Conservation (phyloP, 2,888 invertebrate genomes). For the Habrosyne pyritoides region DNA sequence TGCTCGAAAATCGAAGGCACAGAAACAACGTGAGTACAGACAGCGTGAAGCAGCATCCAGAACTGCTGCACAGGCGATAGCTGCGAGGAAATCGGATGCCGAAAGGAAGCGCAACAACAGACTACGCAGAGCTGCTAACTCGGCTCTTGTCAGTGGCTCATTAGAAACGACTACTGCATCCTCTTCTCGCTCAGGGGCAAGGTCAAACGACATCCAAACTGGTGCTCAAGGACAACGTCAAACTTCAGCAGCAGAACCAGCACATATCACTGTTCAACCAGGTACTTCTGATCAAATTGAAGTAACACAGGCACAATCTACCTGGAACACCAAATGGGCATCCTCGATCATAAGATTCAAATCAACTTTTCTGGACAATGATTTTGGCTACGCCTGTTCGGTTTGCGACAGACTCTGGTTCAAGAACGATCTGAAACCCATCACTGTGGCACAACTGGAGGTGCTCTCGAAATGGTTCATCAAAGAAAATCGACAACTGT, state of each 20-base stretch:
- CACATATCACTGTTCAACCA: slow-evolving; percentile 17
- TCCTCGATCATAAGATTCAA: slow-evolving; percentile 40
- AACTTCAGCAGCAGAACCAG: slow-evolving; percentile 22
- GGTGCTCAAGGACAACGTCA: slow-evolving; percentile 21
- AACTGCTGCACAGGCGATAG: slow-evolving; percentile 30
- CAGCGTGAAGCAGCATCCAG: slow-evolving; percentile 25
- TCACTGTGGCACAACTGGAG: slow-evolving; percentile 44
- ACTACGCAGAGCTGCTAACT: slow-evolving; percentile 28
- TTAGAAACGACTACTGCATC: slow-evolving; percentile 22
- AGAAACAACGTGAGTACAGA: slow-evolving; percentile 29
- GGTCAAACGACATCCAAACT: slow-evolving; percentile 19
- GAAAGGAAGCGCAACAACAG: slow-evolving; percentile 33
- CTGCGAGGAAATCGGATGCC: slow-evolving; percentile 30
- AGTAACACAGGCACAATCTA: slow-evolving; percentile 31
- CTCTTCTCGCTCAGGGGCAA: slow-evolving; percentile 22
- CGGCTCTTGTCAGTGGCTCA: slow-evolving; percentile 22
- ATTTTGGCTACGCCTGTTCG: slow-evolving; percentile 46
- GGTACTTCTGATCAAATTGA: slow-evolving; percentile 22
- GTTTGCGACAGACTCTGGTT: slow-evolving; percentile 56
- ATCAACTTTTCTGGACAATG: slow-evolving; percentile 44
- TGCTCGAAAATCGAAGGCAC: slow-evolving; percentile 26
- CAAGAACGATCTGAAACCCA: slow-evolving; percentile 48
- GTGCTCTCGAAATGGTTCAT: slow-evolving; percentile 39
- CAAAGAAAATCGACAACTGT: slow-evolving; percentile 30
- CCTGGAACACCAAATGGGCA: slow-evolving; percentile 42